Conservation (phyloP, 2,888 invertebrate genomes). For the Apotomis betuletana region DNA sequence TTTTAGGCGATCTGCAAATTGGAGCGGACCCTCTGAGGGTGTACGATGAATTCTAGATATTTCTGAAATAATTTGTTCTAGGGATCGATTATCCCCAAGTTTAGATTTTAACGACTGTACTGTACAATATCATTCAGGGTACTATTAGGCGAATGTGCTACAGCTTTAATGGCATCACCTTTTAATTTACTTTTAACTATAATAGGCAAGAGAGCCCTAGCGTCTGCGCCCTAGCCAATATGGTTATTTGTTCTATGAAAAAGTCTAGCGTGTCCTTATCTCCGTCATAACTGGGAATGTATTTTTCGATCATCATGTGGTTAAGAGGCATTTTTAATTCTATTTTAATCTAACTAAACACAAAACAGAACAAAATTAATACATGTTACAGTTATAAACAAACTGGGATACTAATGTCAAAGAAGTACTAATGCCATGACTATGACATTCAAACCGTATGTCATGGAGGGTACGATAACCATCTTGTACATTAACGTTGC, state of each 20-base stretch:
- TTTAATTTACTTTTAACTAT: constrained; percentile 2
- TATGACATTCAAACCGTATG: too few species aligned
- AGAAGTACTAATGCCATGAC: too few species aligned
- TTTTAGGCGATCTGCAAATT: constrained; percentile 1
- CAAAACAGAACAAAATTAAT: background rate
- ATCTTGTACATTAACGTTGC: too few species aligned
- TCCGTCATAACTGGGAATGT: constrained; percentile 9
- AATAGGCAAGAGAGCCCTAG: constrained; percentile 6
- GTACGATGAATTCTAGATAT: constrained; percentile 2
- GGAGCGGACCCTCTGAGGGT: background rate
- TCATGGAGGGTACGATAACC: too few species aligned
- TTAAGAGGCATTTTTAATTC: constrained; percentile 2
- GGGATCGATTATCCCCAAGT: constrained; percentile 1
- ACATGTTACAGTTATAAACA: too few species aligned
- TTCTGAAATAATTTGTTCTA: constrained; percentile 14
- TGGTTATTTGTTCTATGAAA: constrained; percentile 4
- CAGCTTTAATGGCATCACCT: constrained; percentile 9
- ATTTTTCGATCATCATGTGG: constrained; percentile 7
- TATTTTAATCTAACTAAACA: background rate
- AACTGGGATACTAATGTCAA: too few species aligned
- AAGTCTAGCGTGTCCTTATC: constrained; percentile 15
- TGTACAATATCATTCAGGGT: background rate
- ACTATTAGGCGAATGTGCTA: constrained; percentile 6
- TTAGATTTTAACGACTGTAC: background rate
- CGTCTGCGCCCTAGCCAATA: constrained; percentile 16